Percentiles rank a stretch among this genome's conserved stretches.
These are phyloP conservation scores for Tortricodes alternella DNA, from an alignment of 2,888 invertebrate genomes.

Conservation along the genomic window DNA sequence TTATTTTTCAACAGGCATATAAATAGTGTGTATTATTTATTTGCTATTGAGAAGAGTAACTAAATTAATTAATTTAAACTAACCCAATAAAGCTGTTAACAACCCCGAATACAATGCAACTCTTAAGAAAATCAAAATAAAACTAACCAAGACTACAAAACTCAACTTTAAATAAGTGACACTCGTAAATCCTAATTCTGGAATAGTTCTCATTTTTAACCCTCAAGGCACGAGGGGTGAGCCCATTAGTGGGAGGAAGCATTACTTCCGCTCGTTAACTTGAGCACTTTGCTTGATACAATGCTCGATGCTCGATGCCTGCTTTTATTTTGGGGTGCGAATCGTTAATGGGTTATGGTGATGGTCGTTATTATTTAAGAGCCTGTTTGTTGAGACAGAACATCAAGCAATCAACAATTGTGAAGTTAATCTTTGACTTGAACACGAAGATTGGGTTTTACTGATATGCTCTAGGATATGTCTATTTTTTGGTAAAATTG, in stretches of 20 bases:
- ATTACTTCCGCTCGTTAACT: constrained; percentile 80
- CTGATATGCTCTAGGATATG: too few species aligned
- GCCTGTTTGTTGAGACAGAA: background rate
- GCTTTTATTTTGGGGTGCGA: constrained; percentile 56
- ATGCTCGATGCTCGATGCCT: constrained; percentile 72
- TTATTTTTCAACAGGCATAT: too few species aligned
- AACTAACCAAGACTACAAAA: background rate
- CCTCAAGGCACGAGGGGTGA: constrained; percentile 17
- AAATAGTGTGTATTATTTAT: too few species aligned
- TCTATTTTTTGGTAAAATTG: too few species aligned
- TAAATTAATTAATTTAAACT: too few species aligned
- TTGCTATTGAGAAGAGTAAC: too few species aligned
- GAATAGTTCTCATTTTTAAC: constrained; percentile 25
- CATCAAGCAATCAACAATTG: background rate
- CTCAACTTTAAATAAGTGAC: constrained; percentile 22
- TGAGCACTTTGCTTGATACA: constrained; percentile 74
- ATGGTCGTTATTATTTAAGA: constrained; percentile 21
- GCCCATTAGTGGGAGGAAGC: constrained; percentile 76
- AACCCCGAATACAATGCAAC: too few species aligned
- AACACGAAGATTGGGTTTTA: too few species aligned
- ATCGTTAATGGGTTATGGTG: constrained; percentile 32
- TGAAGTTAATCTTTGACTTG: background rate
- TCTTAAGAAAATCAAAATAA: too few species aligned
- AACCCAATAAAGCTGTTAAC: too few species aligned
- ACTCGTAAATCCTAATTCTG: constrained; percentile 15